Evolutionary conservation across 2,888 invertebrate genomes (phyloP), one percentile per base, ranked within the genome.

Genomic region (Drosophila siamana): DNA sequence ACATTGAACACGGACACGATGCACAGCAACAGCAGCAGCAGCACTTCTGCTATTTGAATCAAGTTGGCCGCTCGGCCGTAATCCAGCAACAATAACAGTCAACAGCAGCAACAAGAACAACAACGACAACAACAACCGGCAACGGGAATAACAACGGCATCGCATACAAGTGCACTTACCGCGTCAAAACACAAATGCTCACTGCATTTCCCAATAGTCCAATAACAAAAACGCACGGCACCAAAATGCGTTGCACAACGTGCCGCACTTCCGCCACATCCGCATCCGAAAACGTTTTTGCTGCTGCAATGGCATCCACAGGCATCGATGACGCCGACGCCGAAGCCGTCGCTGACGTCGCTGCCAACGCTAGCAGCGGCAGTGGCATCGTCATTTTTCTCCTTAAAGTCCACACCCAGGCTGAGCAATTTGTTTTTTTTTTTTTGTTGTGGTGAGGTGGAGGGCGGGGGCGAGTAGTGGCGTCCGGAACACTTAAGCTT

Each of bases 121-220:
- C 50, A 50, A 30, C 46, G 36, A 28, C 38, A 43, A 6, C 41
- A 63, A 22, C 51, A 63, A 22, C 48, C 36, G 50, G 13, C 59
- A 46, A 26, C 41, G 24, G 47, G 38, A 46, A 19, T 33, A 65
- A 50, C 26, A 57, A 36, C 26, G 22, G 48, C 40, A 30, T 33
- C 15, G 38, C 43, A 86, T 68, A 76, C 73, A 81, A 88, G 88
- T 86, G 73, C 81, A 87, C 88, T 91, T 91, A 94, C 94, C 94
- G 93, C 85, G 94, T 94, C 73, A 94, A 87, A 69, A 94, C 93
- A 89, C 93, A 92, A 68, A 94, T 93, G 76, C 93, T 93, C 73
- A 94, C 91, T 60, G 93, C 92, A 90, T 96, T 96, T 51, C 96
- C 96, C 57, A 95, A 91, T 62, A 95, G 93, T 66, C 96, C 96